These are phyloP conservation scores for Leptinotarsa undecemlineata DNA, from an alignment of 1,140 invertebrate species.

Conservation along the genomic window DNA sequence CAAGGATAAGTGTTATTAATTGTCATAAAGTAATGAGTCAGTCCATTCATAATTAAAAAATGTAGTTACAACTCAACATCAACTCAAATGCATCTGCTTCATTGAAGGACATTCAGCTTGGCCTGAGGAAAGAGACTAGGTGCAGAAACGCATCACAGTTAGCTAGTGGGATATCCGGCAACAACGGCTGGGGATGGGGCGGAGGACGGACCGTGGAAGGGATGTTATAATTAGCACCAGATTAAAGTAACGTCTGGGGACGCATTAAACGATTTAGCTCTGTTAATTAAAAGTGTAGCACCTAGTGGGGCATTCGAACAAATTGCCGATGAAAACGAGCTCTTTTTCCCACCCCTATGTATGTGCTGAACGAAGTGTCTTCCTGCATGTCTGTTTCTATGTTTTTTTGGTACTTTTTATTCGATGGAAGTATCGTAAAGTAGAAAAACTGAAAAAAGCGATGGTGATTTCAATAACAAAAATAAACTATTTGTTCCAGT, in stretches of 20 bases:
- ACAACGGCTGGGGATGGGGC: conserved; percentile 17
- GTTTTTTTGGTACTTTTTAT: not conserved
- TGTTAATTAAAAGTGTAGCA: conserved; percentile 58
- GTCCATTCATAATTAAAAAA: too few relatives aligned
- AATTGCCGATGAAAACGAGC: not conserved
- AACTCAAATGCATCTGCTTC: too few relatives aligned
- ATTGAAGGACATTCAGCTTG: too few relatives aligned
- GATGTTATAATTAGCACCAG: conserved; percentile 58
- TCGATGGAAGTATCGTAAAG: too few relatives aligned
- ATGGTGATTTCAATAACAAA: too few relatives aligned
- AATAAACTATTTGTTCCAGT: too few relatives aligned
- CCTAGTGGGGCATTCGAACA: not conserved
- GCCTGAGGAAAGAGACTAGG: not conserved
- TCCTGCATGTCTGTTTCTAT: not conserved
- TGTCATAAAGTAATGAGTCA: too few relatives aligned
- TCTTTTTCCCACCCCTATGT: not conserved
- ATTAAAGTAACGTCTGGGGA: conserved; percentile 58
- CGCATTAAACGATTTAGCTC: conserved; percentile 58
- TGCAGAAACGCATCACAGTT: not conserved
- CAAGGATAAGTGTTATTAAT: too few relatives aligned
- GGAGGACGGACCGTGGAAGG: conserved; percentile 40
- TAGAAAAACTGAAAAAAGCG: too few relatives aligned
- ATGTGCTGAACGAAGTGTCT: not conserved
- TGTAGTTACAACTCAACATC: too few relatives aligned
- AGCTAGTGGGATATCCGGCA: not conserved